phyloP scores from a whole-genome alignment of 2,888 invertebrate genomes.

The Theodoxus fluviatilis region DNA sequence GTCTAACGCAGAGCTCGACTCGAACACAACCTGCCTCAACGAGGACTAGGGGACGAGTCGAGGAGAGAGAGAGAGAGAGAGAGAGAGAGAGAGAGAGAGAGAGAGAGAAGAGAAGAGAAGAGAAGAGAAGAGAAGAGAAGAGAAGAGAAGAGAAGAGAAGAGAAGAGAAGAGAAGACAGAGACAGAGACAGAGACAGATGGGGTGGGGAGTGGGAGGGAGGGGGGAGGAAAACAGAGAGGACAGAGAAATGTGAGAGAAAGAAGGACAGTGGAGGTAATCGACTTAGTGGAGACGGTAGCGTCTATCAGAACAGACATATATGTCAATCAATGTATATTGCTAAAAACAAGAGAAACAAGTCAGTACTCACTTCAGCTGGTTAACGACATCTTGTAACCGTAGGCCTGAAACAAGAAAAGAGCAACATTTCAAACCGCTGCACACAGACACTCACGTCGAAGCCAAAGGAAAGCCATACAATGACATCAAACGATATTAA shows the following conservation, averaged over 20 bases:
- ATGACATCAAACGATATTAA: no score
- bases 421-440: background rate
- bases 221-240: no score
- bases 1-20: background rate
- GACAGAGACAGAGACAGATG: background rate
- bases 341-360: background rate
- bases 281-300: conserved; percentile 9
- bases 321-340: background rate
- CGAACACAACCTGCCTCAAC: background rate
- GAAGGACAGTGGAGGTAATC: background rate
- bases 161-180: background rate
- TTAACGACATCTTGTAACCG: conserved; percentile 79
- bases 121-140: background rate
- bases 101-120: background rate
- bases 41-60: background rate
- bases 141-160: background rate
- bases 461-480: no score
- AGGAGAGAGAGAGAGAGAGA: conserved; percentile 19
- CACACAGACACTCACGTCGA: no score
- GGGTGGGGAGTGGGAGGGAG: no score
- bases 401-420: conserved; percentile 74
- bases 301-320: background rate
- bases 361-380: conserved; percentile 43
- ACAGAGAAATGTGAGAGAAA: background rate
- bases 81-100: conserved; percentile 21